These are phyloP conservation scores for Molossus molossus DNA, from an alignment of 2,797 vertebrate species.

Conservation along the genomic window DNA sequence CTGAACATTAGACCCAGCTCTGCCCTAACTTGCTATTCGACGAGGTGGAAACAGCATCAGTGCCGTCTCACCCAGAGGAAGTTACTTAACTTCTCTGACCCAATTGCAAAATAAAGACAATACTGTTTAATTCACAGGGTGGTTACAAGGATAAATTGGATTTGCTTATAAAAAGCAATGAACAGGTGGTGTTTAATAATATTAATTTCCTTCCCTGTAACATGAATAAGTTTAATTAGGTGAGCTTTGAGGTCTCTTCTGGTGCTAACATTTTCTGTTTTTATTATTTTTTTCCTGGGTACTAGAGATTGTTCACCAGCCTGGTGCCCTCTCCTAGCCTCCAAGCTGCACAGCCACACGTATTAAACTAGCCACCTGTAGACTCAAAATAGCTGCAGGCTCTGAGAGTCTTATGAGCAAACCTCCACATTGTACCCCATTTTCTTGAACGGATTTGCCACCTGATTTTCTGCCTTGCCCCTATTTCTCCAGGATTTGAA, in stretches of 20 bases:
- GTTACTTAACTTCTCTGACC: conserved; percentile 52
- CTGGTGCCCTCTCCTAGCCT: conserved; percentile 55
- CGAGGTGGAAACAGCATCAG: not conserved
- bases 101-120: conserved; percentile 36
- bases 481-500: not conserved
- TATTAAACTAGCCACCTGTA: conserved; percentile 64
- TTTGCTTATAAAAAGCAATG: conserved; percentile 56
- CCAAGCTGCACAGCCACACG: conserved; percentile 59
- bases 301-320: conserved; percentile 52
- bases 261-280: conserved; percentile 45
- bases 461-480: conserved; percentile 4
- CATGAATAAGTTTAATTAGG: conserved; percentile 14
- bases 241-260: conserved; percentile 12
- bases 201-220: not conserved
- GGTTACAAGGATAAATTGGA: conserved; percentile 1
- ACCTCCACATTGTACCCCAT: not conserved
- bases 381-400: conserved; percentile 66
- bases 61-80: not conserved
- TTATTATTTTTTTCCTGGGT: conserved; percentile 48
- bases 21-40: not conserved
- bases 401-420: conserved; percentile 32
- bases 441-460: not conserved
- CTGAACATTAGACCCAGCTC: conserved; percentile 39
- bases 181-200: conserved; percentile 4
- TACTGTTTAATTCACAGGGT: not conserved